Conservation (phyloP, 2,113 vertebrate species). For the Podiceps cristatus region DNA sequence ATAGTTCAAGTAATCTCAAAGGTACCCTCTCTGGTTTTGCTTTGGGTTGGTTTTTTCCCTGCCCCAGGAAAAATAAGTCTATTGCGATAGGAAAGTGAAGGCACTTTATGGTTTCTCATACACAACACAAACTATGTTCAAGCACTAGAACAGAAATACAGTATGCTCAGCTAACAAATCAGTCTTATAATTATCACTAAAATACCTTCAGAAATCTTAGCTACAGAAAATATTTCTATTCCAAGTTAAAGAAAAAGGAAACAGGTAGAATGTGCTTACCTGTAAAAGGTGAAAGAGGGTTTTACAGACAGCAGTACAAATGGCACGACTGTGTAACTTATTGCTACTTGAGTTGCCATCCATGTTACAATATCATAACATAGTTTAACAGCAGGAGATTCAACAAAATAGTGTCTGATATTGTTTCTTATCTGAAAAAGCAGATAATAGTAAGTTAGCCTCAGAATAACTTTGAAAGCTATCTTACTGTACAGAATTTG, state of each 20-base stretch:
- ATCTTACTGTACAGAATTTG: background rate
- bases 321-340: conserved; percentile 95
- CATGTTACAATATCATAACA: conserved; percentile 92
- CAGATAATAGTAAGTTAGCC: background rate
- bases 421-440: conserved; percentile 89
- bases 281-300: conserved; percentile 92
- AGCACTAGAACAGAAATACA: background rate
- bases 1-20: background rate
- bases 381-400: conserved; percentile 82
- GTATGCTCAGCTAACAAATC: background rate
- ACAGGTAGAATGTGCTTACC: conserved; percentile 74
- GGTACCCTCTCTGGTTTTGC: background rate
- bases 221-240: background rate
- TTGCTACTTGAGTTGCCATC: conserved; percentile 89
- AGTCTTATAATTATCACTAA: background rate
- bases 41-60: background rate
- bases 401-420: conserved; percentile 87
- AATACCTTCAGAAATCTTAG: background rate
- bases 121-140: background rate
- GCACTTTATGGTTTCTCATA: background rate
- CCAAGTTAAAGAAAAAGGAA: background rate
- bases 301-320: conserved; percentile 93
- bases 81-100: background rate
- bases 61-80: background rate
- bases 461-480: background rate